Evolutionary conservation across 30 jellyfish, hydroid and myxozoan genomes (phyloP), one percentile per base, ranked within the genome.

Genomic region (Sanderia malayensis): DNA sequence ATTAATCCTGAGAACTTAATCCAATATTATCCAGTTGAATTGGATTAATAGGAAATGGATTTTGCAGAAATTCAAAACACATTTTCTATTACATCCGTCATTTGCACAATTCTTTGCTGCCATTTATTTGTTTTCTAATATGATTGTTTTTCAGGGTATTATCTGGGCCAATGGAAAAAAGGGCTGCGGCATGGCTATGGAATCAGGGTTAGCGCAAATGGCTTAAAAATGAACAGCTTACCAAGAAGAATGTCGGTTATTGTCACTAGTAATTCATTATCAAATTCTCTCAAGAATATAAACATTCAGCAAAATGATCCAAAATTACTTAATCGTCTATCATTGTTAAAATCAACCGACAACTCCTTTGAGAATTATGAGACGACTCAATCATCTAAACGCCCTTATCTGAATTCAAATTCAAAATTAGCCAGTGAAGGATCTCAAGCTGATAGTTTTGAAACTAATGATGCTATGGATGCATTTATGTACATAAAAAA

Each of bases 101-200:
- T n/a, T n/a, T n/a, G n/a, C n/a, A n/a, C n/a, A n/a, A n/a, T n/a
- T n/a, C n/a, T n/a, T n/a, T n/a, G n/a, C n/a, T n/a, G n/a, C n/a
- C n/a, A n/a, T n/a, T n/a, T n/a, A n/a, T n/a, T n/a, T n/a, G n/a
- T n/a, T n/a, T n/a, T n/a, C n/a, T n/a, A n/a, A n/a, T n/a, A n/a
- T n/a, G n/a, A 31, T 19, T 47, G 33, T 33, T 74, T 29, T 61
- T 21, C 69, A 93, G 99, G 96, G 3, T 93, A 70, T 69, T 93
- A 73, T 62, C 75, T 94, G 81, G 99, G 99, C 44, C 99, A 93
- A 44, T 93, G 99, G 99, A 86, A 86, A 57, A 84, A 74, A 29
- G 99, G 99, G 28, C 46, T 60, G 6, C 95, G 99, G n/a, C 66
- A 66, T 85, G 99, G 99, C 45, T 93, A 59, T 57, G 99, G 99